phyloP scores from a whole-genome alignment of 2,888 invertebrate species.

The Exocentrus adspersus region DNA sequence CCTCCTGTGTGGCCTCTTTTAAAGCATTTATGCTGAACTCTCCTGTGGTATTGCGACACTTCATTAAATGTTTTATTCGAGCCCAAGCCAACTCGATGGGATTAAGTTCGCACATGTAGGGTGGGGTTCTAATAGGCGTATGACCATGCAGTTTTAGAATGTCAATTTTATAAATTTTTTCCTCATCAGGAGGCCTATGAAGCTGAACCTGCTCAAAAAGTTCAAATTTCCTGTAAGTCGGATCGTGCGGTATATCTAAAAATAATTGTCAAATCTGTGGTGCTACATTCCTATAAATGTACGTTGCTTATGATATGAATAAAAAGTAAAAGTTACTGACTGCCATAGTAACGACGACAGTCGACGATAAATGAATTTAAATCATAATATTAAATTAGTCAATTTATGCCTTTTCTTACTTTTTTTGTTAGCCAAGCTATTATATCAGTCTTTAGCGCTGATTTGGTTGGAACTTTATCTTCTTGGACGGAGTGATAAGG shows the following conservation, averaged over 20 bases:
- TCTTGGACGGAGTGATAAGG: no score
- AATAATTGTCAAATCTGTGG: not conserved
- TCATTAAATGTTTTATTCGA: constrained; percentile 19
- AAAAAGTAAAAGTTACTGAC: no score
- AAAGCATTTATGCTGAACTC: constrained; percentile 5
- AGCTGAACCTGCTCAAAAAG: constrained; percentile 16
- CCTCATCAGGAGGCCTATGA: constrained; percentile 7
- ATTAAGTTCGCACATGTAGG: constrained; percentile 23
- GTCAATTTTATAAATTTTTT: constrained; percentile 22
- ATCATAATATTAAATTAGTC: not conserved
- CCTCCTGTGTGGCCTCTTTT: not conserved
- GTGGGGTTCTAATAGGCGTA: constrained; percentile 18
- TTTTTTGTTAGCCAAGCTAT: no score
- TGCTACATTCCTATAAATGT: not conserved
- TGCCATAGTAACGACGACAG: no score
- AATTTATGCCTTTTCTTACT: no score
- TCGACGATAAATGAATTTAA: no score
- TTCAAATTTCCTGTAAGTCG: constrained; percentile 21
- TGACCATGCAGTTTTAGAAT: constrained; percentile 10
- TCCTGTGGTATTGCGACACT: constrained; percentile 15
- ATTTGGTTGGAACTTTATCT: no score
- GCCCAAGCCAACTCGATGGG: constrained; percentile 23
- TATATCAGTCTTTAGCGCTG: no score
- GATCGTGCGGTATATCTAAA: constrained; percentile 9
- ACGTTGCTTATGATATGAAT: not conserved